A percentile compares a stretch with the other conserved stretches of the same genome.
phyloP scores from a whole-genome alignment of 2,888 invertebrate genomes.

The Andrena dorsata region DNA sequence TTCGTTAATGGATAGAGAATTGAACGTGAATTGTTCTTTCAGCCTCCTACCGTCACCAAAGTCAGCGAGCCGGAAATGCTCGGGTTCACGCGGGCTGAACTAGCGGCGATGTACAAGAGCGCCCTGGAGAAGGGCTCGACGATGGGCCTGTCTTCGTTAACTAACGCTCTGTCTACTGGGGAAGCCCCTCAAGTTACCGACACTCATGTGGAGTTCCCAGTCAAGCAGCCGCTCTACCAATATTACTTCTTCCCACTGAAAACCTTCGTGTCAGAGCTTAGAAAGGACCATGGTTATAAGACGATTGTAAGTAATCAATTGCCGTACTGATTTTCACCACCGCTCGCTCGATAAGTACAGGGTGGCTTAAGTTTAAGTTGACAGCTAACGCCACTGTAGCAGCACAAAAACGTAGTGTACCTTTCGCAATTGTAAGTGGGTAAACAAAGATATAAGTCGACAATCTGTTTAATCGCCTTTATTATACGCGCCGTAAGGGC shows the following conservation, averaged over 20 bases:
- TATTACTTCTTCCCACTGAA: conserved; percentile 87
- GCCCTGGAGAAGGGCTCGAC: conserved; percentile 83
- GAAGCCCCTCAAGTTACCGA: conserved; percentile 64
- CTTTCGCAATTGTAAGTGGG: too few species aligned
- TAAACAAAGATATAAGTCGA: too few species aligned
- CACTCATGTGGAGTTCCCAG: conserved; percentile 66
- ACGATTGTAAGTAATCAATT: conserved; percentile 65
- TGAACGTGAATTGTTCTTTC: conserved; percentile 13
- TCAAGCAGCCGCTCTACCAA: conserved; percentile 78
- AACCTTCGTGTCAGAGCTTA: conserved; percentile 84
- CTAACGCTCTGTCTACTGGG: conserved; percentile 65
- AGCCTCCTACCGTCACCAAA: conserved; percentile 49
- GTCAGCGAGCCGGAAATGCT: conserved; percentile 68
- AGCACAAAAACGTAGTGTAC: too few species aligned
- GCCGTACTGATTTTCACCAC: neutral
- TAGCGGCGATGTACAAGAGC: conserved; percentile 85
- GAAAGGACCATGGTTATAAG: conserved; percentile 69
- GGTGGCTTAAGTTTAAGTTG: too few species aligned
- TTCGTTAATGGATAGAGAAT: too few species aligned
- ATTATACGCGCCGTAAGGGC: too few species aligned
- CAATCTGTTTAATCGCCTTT: too few species aligned
- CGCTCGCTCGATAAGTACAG: neutral
- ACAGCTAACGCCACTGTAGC: too few species aligned
- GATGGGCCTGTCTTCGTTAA: conserved; percentile 74
- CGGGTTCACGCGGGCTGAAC: conserved; percentile 83